A percentile compares a stretch with the other conserved stretches of the same genome.
Conservation (phyloP, 2,888 invertebrate genomes). For the Cataglyphis livida region DNA sequence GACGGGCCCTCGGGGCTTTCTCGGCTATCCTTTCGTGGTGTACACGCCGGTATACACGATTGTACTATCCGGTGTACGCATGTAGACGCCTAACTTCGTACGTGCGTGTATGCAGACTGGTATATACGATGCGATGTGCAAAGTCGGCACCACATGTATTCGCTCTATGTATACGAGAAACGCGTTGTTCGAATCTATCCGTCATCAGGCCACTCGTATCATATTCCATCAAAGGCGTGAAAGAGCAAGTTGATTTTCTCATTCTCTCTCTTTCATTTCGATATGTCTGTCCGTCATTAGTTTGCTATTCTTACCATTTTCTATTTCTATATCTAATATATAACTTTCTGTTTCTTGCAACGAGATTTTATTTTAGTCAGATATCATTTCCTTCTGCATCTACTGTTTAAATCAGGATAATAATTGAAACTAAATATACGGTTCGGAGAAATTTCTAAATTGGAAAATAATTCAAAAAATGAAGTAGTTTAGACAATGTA, state of each 20-base stretch:
- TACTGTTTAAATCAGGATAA: conserved; percentile 26
- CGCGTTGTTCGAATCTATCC: conserved; percentile 58
- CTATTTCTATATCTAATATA: background rate
- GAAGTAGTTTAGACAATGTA: conserved; percentile 29
- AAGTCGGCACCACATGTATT: conserved; percentile 51
- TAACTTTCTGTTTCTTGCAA: conserved; percentile 12
- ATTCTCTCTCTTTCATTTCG: background rate
- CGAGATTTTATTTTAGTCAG: conserved; percentile 25
- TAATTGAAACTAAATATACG: conserved; percentile 18
- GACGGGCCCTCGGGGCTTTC: conserved; percentile 79
- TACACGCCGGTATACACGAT: conserved; percentile 54
- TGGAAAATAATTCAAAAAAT: conserved; percentile 52
- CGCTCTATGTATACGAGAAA: conserved; percentile 47
- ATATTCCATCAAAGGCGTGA: conserved; percentile 53
- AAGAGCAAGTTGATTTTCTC: conserved; percentile 48
- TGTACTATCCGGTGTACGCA: conserved; percentile 46
- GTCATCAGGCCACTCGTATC: conserved; percentile 59
- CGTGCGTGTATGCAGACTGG: conserved; percentile 56
- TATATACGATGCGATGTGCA: conserved; percentile 36
- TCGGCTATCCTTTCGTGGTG: conserved; percentile 72
- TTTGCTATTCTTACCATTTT: background rate
- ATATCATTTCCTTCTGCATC: conserved; percentile 30
- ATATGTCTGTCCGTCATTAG: conserved; percentile 3
- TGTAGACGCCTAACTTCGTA: conserved; percentile 47
- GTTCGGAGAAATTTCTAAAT: conserved; percentile 35